Base-by-base conservation (phyloP, 1,140 invertebrate genomes). In the Drosophila oshimai region DNA sequence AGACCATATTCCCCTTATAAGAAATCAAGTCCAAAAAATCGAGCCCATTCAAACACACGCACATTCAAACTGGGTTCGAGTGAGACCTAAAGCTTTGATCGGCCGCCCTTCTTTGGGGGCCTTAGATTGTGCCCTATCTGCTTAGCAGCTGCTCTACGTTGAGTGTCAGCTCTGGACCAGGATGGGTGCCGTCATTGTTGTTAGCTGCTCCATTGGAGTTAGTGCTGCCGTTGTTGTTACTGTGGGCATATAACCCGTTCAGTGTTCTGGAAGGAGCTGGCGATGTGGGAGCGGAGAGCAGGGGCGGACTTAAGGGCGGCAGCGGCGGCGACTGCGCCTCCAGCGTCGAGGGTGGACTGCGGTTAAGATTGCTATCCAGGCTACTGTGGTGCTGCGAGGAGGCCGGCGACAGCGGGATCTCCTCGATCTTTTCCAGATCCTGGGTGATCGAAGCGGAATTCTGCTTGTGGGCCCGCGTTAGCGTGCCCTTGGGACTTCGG, bases 371-470 rank as follows among this genome's bases (percentile, higher is more conserved):
- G 28, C 88, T 90, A 29, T 91, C 90, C n/a, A 90, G 55, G 34
- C 87, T 91, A 58, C 84, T 89, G 58, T 89, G 83, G 44, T 91
- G 86, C 29, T 89, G 84, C 28, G 81, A 89, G 15, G 89, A 90
- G 15, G 90, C 80, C 7, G 90, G 90, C n/a, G 90, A 91, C 17
- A 92, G 50, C 9, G 93, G 93, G 17, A 94, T 92, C 77, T 95
- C 95, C 86, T 95, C 94, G 70, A 95, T 95, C 73, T 94, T 93
- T 77, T 95, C 94, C 62, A 95, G 89, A 91, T 95, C 95, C 58
- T 93, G 93, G 2, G 94, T 94, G 17, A 94, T 94, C 6, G 94
- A 94, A 2, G 94, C 93, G 10, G 94, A 95, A 88, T 95, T 95
- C 79, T 95, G 95, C 71, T 95, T 95, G 84, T 93, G 94, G 6